These are phyloP conservation scores for Planococcus citri DNA, from an alignment of 1,140 invertebrate genomes.

Conservation along the genomic window DNA sequence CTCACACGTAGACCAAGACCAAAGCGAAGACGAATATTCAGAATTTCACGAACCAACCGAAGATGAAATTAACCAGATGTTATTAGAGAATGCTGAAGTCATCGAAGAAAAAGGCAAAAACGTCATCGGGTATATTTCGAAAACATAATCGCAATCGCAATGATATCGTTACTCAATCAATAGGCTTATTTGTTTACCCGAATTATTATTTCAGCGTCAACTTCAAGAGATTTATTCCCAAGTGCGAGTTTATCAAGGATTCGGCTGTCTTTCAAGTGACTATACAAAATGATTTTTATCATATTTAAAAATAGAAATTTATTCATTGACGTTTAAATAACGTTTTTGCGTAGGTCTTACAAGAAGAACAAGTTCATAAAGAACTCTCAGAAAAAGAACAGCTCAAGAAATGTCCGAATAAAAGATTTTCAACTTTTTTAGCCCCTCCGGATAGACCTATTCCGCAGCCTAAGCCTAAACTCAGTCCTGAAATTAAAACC, in stretches of 20 bases:
- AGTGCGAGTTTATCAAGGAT: constrained; percentile 45
- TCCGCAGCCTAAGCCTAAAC: constrained; percentile 25
- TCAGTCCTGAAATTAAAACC: constrained; percentile 22
- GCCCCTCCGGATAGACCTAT: constrained; percentile 27
- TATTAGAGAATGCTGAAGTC: constrained; percentile 52
- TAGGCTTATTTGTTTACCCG: neutral
- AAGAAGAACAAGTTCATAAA: constrained; percentile 30
- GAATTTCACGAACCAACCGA: constrained; percentile 37
- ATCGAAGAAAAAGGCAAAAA: constrained; percentile 41
- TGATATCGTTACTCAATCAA: constrained; percentile 11
- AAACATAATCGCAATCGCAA: constrained; percentile 12
- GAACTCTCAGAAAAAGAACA: constrained; percentile 30
- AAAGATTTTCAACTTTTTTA: constrained; percentile 32
- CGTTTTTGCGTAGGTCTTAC: constrained; percentile 25
- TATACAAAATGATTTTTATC: neutral
- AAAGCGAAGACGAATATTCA: neutral
- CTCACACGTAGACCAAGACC: neutral
- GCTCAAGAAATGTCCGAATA: constrained; percentile 29
- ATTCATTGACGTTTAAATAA: constrained; percentile 15
- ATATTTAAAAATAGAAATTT: neutral
- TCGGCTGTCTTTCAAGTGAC: constrained; percentile 51
- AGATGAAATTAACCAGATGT: constrained; percentile 50
- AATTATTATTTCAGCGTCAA: constrained; percentile 40
- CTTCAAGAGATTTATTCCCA: constrained; percentile 51
- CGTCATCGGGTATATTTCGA: constrained; percentile 47